Evolutionary conservation across 2,797 vertebrate genomes (phyloP).

Genomic region (Hypotaenidia okinawae): DNA sequence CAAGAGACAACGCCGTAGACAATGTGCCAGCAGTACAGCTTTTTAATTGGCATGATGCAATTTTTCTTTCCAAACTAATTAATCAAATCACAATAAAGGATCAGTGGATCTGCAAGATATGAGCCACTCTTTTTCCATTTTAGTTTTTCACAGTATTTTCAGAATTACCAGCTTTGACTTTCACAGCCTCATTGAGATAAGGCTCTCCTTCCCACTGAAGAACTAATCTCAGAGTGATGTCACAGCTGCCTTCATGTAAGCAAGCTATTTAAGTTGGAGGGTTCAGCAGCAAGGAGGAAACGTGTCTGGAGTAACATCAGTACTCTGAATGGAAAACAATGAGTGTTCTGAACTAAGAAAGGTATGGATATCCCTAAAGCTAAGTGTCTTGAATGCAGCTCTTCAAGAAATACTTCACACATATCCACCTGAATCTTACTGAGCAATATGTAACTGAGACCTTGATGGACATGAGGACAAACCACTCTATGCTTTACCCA

Average conservation of each 20-base stretch:
- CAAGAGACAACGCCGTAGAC: background rate
- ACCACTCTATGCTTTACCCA: background rate
- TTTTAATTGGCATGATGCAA: slow-evolving; percentile 28
- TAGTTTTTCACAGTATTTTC: background rate
- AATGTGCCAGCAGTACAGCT: background rate
- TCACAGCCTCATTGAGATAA: background rate
- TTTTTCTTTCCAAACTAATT: slow-evolving; percentile 12
- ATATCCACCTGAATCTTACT: background rate
- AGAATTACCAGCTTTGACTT: background rate
- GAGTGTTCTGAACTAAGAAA: background rate
- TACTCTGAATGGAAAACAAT: background rate
- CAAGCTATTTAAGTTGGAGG: background rate
- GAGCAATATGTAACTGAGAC: background rate
- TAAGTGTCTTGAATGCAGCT: background rate
- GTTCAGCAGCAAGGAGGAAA: background rate
- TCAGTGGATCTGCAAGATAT: background rate
- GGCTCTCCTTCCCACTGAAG: background rate
- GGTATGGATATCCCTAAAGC: background rate
- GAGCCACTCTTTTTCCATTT: background rate
- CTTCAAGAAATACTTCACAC: background rate
- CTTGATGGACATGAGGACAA: background rate
- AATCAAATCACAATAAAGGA: background rate
- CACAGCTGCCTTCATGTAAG: background rate
- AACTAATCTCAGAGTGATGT: background rate
- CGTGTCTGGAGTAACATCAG: background rate